phyloP scores from a whole-genome alignment of 2,797 vertebrate genomes.

The Centropyge bicolor region DNA sequence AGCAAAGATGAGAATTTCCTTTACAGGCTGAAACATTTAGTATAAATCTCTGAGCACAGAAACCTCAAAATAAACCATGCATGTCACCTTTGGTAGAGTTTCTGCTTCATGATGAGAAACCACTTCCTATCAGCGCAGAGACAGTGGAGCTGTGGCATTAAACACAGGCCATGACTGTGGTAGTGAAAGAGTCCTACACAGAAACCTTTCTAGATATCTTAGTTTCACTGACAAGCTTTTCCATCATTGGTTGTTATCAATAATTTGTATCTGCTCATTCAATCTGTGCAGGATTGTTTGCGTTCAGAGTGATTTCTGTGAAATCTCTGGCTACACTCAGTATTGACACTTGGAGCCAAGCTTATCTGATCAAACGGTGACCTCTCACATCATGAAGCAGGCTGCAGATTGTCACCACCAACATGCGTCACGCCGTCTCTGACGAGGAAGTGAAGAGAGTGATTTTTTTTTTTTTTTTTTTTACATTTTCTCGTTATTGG shows the following conservation, averaged over 20 bases:
- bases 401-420: not conserved
- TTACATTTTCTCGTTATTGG: conserved; percentile 32
- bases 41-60: conserved; percentile 78
- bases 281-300: conserved; percentile 18
- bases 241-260: conserved; percentile 10
- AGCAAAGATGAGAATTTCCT: not conserved
- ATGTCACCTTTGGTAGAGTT: conserved; percentile 75
- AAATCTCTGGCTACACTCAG: not conserved
- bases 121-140: conserved; percentile 75
- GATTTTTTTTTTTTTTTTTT: conserved; percentile 12
- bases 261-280: not conserved
- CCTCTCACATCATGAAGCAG: not conserved
- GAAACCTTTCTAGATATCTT: conserved; percentile 33
- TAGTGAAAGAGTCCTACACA: conserved; percentile 42
- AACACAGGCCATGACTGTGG: conserved; percentile 66
- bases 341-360: not conserved
- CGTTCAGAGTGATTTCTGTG: conserved; percentile 5
- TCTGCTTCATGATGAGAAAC: conserved; percentile 70
- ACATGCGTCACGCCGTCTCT: not conserved
- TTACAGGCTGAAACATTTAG: conserved; percentile 8
- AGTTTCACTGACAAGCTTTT: conserved; percentile 40
- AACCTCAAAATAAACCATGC: conserved; percentile 82
- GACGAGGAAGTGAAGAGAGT: not conserved
- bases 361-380: not conserved
- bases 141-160: conserved; percentile 80